Percentiles rank a stretch among this genome's conserved stretches.
Evolutionary conservation across 2,888 invertebrate genomes (phyloP).

Genomic region (Acronicta alni): DNA sequence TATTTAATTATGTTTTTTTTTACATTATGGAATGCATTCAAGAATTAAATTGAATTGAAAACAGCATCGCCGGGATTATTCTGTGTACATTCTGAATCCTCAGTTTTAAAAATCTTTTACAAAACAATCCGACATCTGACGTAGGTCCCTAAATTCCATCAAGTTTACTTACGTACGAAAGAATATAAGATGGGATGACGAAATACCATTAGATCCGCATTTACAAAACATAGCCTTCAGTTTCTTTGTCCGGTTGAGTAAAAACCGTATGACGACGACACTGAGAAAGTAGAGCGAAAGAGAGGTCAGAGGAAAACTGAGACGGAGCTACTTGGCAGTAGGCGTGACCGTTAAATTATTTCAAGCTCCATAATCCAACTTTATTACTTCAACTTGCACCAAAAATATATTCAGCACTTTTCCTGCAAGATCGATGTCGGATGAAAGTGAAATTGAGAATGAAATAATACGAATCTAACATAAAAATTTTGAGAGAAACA

Average conservation of each 20-base stretch:
- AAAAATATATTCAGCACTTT: constrained; percentile 3
- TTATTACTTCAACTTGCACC: constrained; percentile 15
- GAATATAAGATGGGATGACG: no score
- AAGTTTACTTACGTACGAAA: no score
- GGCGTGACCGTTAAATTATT: constrained; percentile 19
- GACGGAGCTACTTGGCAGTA: not conserved
- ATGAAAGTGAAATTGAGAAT: constrained; percentile 16
- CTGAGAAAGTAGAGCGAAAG: not conserved
- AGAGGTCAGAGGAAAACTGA: not conserved
- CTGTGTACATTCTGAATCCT: no score
- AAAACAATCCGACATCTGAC: no score
- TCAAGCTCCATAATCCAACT: constrained; percentile 17
- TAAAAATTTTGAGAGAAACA: constrained; percentile 18
- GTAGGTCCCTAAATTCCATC: no score
- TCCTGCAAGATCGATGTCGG: constrained; percentile 18
- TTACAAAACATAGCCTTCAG: not conserved
- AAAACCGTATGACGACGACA: not conserved
- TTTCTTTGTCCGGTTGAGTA: not conserved
- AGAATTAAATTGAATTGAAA: no score
- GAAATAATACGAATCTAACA: constrained; percentile 25
- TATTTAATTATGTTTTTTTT: no score
- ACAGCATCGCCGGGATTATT: no score
- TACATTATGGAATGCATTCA: no score
- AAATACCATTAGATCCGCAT: no score
- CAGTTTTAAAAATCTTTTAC: no score